A percentile compares a stretch with the other conserved stretches of the same genome.
These are phyloP conservation scores for Caenorhabditis sp. DNA, from an alignment of 2,888 invertebrate genomes.

Conservation along the genomic window DNA sequence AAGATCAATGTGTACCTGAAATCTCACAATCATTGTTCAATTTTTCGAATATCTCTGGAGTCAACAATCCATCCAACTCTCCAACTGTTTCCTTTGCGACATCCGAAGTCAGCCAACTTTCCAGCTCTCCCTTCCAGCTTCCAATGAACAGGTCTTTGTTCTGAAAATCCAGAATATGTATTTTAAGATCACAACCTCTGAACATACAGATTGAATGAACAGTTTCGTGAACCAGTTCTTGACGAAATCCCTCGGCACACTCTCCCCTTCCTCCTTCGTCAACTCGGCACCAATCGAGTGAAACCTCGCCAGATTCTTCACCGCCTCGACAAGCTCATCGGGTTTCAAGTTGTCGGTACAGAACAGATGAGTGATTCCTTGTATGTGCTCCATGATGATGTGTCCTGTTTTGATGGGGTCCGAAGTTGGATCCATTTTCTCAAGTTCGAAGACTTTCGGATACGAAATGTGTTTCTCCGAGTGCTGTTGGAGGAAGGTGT, in stretches of 20 bases:
- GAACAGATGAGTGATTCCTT: conserved; percentile 25
- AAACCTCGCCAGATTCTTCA: conserved; percentile 53
- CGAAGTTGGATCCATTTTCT: conserved; percentile 40
- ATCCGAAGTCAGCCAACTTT: conserved; percentile 6
- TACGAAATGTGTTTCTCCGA: background rate
- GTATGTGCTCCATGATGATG: conserved; percentile 57
- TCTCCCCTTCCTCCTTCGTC: conserved; percentile 25
- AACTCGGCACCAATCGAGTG: conserved; percentile 36
- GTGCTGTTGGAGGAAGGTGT: conserved; percentile 39
- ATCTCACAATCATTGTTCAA: conserved; percentile 41
- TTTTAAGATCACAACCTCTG: background rate
- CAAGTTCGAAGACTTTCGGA: conserved; percentile 30
- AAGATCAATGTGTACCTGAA: background rate
- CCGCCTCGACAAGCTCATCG: conserved; percentile 44
- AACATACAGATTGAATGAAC: conserved; percentile 50
- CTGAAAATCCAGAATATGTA: conserved; percentile 18
- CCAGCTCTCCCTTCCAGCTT: conserved; percentile 14
- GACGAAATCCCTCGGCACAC: conserved; percentile 41
- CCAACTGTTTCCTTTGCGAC: conserved; percentile 17
- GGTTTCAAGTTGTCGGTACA: conserved; percentile 38
- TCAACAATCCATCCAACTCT: conserved; percentile 27
- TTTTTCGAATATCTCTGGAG: conserved; percentile 16
- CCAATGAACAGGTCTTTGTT: conserved; percentile 43
- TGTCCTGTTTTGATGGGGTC: conserved; percentile 24
- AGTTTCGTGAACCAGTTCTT: conserved; percentile 45